Percentiles rank a stretch among this genome's conserved stretches.
Evolutionary conservation across 2,113 vertebrate genomes (phyloP).

Genomic region (Thryonomys swinderianus): DNA sequence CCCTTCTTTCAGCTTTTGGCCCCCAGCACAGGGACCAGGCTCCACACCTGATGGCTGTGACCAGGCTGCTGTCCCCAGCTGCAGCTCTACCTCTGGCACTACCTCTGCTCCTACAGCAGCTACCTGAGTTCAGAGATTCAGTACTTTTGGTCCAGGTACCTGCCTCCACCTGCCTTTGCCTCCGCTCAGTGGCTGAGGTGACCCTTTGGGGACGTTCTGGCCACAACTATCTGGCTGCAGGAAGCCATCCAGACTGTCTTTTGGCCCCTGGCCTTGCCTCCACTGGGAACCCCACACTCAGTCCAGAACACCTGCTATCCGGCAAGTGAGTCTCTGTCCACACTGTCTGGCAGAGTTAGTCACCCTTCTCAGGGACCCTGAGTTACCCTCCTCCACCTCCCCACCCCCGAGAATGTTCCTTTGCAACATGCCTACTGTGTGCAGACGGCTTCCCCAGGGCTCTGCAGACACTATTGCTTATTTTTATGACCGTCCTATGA

Average conservation of each 20-base stretch:
- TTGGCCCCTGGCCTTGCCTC: not conserved
- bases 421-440: not conserved
- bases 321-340: not conserved
- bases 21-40: not conserved
- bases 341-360: constrained; percentile 37
- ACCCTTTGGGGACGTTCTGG: not conserved
- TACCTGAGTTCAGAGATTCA: not conserved
- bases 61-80: not conserved
- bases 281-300: not conserved
- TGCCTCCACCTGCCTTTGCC: not conserved
- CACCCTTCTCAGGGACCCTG: not conserved
- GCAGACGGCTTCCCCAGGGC: not conserved
- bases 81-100: not conserved
- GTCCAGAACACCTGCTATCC: not conserved
- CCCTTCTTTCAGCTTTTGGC: not conserved
- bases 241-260: not conserved
- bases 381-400: not conserved
- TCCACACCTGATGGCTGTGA: not conserved
- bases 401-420: not conserved
- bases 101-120: not conserved
- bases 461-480: not conserved
- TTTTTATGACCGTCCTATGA: not conserved
- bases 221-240: not conserved
- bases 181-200: not conserved
- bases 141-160: not conserved